A percentile compares a stretch with the other conserved stretches of the same genome.
These are phyloP conservation scores for Drosophila albomicans DNA, from an alignment of 1,140 invertebrate genomes.

Conservation along the genomic window DNA sequence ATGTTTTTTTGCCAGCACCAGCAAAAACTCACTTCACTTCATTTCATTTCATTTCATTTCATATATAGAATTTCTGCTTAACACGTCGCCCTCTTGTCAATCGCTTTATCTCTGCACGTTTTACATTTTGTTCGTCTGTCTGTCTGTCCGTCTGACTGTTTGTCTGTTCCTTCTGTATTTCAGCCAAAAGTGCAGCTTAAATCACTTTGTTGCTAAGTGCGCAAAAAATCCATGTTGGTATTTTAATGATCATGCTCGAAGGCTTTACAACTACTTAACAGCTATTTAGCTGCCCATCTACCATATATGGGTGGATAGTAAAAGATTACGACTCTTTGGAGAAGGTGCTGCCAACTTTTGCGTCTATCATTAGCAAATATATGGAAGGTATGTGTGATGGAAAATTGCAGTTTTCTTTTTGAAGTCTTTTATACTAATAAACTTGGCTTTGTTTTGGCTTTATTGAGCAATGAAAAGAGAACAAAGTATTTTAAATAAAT, in stretches of 20 bases:
- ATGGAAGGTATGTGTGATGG: too few species aligned
- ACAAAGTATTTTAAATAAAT: too few species aligned
- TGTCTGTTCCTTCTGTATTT: slow-evolving; percentile 7
- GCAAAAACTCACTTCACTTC: not conserved
- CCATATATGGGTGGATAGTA: slow-evolving; percentile 15
- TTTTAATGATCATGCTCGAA: slow-evolving; percentile 54
- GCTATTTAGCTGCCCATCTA: slow-evolving; percentile 42
- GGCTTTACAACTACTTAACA: slow-evolving; percentile 41
- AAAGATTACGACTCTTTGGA: slow-evolving; percentile 6
- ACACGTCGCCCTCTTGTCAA: slow-evolving; percentile 65
- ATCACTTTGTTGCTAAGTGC: slow-evolving; percentile 69
- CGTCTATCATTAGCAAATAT: not conserved
- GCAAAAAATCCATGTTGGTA: slow-evolving; percentile 62
- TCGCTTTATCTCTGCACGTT: slow-evolving; percentile 65
- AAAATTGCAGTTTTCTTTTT: too few species aligned
- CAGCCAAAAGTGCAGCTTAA: slow-evolving; percentile 48
- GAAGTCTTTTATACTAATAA: too few species aligned
- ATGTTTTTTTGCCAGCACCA: slow-evolving; percentile 49
- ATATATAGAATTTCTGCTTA: slow-evolving; percentile 56
- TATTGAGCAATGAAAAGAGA: too few species aligned
- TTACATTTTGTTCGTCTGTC: slow-evolving; percentile 21
- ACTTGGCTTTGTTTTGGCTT: too few species aligned
- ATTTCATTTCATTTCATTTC: not conserved
- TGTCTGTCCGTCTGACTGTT: slow-evolving; percentile 11
- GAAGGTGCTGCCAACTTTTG: not conserved